These are phyloP conservation scores for Oscheius sp. DNA, from an alignment of 2,888 invertebrate species.

Conservation along the genomic window DNA sequence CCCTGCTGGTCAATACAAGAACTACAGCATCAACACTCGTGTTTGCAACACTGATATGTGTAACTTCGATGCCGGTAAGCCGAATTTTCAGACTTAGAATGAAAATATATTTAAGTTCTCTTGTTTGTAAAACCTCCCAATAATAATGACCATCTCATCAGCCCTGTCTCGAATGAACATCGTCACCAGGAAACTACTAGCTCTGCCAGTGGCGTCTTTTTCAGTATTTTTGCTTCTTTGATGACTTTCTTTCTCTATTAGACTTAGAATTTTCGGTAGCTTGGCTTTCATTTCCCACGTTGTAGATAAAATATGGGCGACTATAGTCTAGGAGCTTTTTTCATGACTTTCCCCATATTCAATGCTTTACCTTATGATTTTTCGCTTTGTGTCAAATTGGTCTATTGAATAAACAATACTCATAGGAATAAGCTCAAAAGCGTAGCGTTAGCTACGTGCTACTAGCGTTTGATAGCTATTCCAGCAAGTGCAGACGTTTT, in stretches of 20 bases:
- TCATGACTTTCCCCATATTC: not conserved
- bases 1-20: not conserved
- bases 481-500: not conserved
- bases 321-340: too few relatives aligned
- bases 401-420: not conserved
- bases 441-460: not conserved
- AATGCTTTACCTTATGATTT: not conserved
- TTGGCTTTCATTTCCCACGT: too few relatives aligned
- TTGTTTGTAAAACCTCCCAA: not conserved
- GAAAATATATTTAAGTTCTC: not conserved
- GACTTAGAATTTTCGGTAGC: not conserved
- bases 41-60: constrained; percentile 5
- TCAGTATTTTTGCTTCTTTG: not conserved
- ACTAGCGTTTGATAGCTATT: not conserved
- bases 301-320: too few relatives aligned
- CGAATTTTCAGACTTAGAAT: not conserved
- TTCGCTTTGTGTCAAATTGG: not conserved
- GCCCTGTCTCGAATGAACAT: not conserved
- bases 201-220: not conserved
- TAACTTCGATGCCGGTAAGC: not conserved
- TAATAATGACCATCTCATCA: not conserved
- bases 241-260: not conserved
- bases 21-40: not conserved
- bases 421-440: not conserved
- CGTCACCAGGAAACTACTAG: not conserved